A percentile compares a stretch with the other conserved stretches of the same genome.
Conservation (phyloP, 2,888 invertebrate genomes). For the Leptinotarsa rubiginosa region DNA sequence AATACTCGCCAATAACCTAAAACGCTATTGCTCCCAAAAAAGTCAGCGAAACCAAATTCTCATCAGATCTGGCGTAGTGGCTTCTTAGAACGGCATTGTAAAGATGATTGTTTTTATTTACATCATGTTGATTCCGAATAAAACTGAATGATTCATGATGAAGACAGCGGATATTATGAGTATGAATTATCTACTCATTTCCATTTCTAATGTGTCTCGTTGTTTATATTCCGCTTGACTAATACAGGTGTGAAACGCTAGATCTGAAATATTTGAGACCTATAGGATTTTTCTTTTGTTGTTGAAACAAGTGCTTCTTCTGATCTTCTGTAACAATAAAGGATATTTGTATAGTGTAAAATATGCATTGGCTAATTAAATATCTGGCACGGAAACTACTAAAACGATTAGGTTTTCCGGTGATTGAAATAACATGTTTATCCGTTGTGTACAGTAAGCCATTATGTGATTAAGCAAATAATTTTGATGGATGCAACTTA, state of each 20-base stretch:
- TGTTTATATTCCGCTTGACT: too few species aligned
- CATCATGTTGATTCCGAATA: not conserved
- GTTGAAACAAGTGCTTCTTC: too few species aligned
- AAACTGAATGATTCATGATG: not conserved
- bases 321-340: not conserved
- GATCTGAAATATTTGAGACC: too few species aligned
- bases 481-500: too few species aligned
- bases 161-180: too few species aligned
- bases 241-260: too few species aligned
- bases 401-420: slow-evolving; percentile 3
- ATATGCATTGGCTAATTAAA: not conserved
- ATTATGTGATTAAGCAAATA: not conserved
- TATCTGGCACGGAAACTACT: not conserved
- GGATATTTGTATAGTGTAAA: not conserved
- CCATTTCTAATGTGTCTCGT: not conserved
- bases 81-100: too few species aligned
- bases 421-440: not conserved
- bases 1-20: too few species aligned
- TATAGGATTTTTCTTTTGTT: too few species aligned
- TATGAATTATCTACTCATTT: not conserved
- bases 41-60: too few species aligned
- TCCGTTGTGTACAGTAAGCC: not conserved
- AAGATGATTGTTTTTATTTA: not conserved
- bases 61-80: too few species aligned
- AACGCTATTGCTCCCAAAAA: too few species aligned